Evolutionary conservation across 2,797 vertebrate species (phyloP), one percentile per base, ranked within the genome.

Genomic region (Phataginus tetradactyla): DNA sequence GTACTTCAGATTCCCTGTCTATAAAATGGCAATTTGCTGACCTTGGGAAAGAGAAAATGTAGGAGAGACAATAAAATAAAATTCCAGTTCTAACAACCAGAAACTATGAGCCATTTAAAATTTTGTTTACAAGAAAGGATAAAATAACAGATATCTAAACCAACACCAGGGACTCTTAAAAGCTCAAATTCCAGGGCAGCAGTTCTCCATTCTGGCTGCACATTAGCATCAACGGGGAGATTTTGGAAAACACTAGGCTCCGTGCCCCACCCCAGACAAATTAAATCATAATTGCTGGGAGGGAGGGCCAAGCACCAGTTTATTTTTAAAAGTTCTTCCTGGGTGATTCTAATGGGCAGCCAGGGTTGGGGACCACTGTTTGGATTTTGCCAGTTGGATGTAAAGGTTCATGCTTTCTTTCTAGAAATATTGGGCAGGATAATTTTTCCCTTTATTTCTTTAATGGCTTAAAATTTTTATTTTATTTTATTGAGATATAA

Each of bases 81-180:
- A 89, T 32, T 32, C 79, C n/a, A 49, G 37, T 92, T 94, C 78
- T 83, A 71, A 75, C 78, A 89, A 45, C 87, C 96, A 96, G 89
- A 89, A 83, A 89, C 39, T 20, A 29, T 23, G 68, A 89, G n/a
- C 71, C 84, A 34, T 81, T 96, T 95, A 86, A n/a, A 96, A 53
- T 91, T 87, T 88, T 87, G 92, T 96, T 95, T 96, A 96, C 71
- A 81, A 92, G 95, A 96, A 81, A 96, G 87, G 77, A 88, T 96
- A 90, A 95, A 96, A 64, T 95, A 80, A 91, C 93, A 64, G 91
- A 72, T 72, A 92, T 51, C 95, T 90, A 85, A 96, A 72, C 69
- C 92, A 94, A 69, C 92, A 57, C 92, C 39, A 63, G 88, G 92
- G 90, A 92, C 88, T 72, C 83, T 68, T 34, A 20, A 84, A 75